Base-by-base conservation (phyloP, 2,888 invertebrate species). In the Drosophila niveifrons region DNA sequence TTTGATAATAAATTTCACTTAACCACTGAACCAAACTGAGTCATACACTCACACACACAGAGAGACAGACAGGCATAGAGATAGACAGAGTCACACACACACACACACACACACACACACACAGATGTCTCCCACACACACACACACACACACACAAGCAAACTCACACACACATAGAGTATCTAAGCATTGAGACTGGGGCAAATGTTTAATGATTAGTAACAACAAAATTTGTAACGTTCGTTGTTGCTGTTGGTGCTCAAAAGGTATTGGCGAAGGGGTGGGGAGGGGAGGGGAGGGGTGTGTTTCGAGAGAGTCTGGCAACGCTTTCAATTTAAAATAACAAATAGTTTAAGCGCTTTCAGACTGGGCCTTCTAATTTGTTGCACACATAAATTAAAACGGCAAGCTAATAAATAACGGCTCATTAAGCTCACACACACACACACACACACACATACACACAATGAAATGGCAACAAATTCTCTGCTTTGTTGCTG, bases 371-470 rank as follows among this genome's bases (percentile, higher is more conserved):
- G 66, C 76, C 66, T 64, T 80, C 83, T 88, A 88, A 88, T 83
- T 83, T 86, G 83, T 86, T 75, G 88, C 66, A 77, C 64, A 86
- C 82, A 83, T 88, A 83, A 86, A 83, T 83, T 83, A 86, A 83
- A 80, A 74, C 71, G 72, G 66, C 75, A 68, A 75, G 87, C 75
- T 80, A 83, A 88, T 83, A 83, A 83, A 88, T 83, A 88, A 86
- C 70, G 83, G 78, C 87, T 83, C 88, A 83, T 88, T 83, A 88
- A 82, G 65, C 76, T 9, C 58, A 65, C 75, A 78, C 66, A 66
- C 69, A 78, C 72, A 58, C 48, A 55, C 59, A 52, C 46, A 18
- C 50, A 39, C 36, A 50, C 28, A 51, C 15, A 23, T 15, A 43
- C 28, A 48, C 7, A 36, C 39, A 44, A 17, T 34, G 36, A 55